Base-by-base conservation (phyloP, 2,113 vertebrate species). In the Anser brachyrhynchus region DNA sequence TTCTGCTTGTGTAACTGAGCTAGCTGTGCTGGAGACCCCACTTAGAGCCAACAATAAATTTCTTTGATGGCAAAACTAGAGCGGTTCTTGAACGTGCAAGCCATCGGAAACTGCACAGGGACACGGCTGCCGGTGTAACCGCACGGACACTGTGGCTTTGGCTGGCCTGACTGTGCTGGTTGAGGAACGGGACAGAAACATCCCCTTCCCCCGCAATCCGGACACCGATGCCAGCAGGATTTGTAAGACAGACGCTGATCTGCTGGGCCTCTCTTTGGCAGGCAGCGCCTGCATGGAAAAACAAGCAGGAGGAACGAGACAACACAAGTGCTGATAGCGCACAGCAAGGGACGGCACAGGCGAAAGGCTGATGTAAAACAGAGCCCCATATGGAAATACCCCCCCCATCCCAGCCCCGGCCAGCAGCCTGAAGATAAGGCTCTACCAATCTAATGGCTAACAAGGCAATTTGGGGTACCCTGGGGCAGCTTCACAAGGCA, bases 1-100 rank as follows among this genome's bases (percentile, higher is more conserved):
- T 92, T 95, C 91, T 89, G 26, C 70, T 91, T 91, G 52, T 89
- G 65, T 81, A 91, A 91, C 66, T 75, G 66, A 59, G 84, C 85
- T 37, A 94, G 55, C 46, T 92, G 83, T 79, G 69, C 44, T 13
- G 67, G 62, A 93, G 44, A 67, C 37, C 4, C 79, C 80, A 51
- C 59, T 90, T 67, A 86, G 12, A 84, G 70, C 57, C 61, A 94
- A 84, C 74, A 92, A 41, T 69, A 91, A 91, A 87, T 89, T 73
- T 55, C 62, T 74, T 72, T 87, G 93, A 89, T 73, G 57, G 77
- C 71, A 89, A 79, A 95, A 89, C 43, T 59, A 89, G 80, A 75
- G 73, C 78, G 46, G 44, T 31, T 57, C 61, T 65, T 89, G 84
- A 95, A 69, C 20, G 33, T 7, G 0, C 75, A 59, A 84, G 59